A percentile compares a stretch with the other conserved stretches of the same genome.
Evolutionary conservation across 2,113 vertebrate genomes (phyloP).

Genomic region (Noctilio leporinus): DNA sequence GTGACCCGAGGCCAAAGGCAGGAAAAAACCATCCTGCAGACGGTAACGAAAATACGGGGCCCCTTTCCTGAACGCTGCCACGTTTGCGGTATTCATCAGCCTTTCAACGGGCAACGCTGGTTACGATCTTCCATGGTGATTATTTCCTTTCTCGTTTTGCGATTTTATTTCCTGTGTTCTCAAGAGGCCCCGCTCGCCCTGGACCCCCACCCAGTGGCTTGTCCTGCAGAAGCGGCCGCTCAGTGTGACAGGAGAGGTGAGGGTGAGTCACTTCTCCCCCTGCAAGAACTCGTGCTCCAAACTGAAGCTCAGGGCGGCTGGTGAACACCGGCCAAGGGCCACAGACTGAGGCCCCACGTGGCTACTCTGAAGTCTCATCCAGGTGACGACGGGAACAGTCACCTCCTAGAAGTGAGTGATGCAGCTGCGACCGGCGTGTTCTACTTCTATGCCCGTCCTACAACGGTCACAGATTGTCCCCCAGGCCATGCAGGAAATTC

Average conservation of each 20-base stretch:
- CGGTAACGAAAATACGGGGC: too few species aligned
- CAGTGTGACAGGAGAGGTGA: background rate
- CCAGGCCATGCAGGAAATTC: background rate
- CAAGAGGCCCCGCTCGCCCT: background rate
- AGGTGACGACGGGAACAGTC: background rate
- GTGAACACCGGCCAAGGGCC: background rate
- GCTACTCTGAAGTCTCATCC: background rate
- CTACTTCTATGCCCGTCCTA: background rate
- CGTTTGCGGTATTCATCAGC: too few species aligned
- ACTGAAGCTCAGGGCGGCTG: background rate
- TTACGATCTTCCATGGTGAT: background rate
- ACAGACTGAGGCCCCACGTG: rapidly evolving
- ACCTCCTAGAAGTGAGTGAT: background rate
- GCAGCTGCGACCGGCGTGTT: background rate
- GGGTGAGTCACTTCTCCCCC: background rate
- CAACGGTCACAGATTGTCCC: too few species aligned
- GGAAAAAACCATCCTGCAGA: too few species aligned
- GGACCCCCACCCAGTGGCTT: background rate
- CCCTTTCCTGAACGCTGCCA: background rate
- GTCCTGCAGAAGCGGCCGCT: background rate
- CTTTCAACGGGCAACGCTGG: background rate
- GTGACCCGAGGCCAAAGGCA: background rate
- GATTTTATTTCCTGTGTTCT: background rate
- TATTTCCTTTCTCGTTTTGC: background rate
- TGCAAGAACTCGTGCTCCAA: background rate